phyloP scores from a whole-genome alignment of 1,140 invertebrate genomes.

The Coelopa frigida region DNA sequence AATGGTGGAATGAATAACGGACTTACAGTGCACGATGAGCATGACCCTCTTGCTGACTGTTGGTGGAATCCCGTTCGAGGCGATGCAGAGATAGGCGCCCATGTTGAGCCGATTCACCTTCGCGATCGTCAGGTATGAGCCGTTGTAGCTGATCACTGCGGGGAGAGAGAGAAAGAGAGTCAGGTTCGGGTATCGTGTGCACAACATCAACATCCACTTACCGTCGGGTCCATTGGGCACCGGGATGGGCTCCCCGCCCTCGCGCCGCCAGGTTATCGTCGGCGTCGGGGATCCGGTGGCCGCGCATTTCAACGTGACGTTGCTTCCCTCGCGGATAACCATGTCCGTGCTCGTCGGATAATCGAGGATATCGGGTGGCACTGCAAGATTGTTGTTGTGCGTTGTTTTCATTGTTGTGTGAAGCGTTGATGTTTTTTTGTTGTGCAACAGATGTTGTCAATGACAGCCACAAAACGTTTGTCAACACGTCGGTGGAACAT shows the following conservation, averaged over 20 bases:
- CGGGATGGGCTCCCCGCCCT: slow-evolving; percentile 63
- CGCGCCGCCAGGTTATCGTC: slow-evolving; percentile 73
- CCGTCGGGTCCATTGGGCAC: slow-evolving; percentile 55
- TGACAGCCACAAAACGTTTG: too few species aligned
- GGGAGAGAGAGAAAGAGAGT: too few species aligned
- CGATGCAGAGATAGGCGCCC: slow-evolving; percentile 85
- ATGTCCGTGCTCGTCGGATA: slow-evolving; percentile 79
- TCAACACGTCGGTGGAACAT: too few species aligned
- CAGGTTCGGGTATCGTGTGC: not conserved
- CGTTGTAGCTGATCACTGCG: slow-evolving; percentile 58
- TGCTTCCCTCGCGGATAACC: slow-evolving; percentile 75
- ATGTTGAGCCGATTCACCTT: slow-evolving; percentile 82
- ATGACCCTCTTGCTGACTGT: slow-evolving; percentile 81
- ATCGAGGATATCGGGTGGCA: slow-evolving; percentile 80
- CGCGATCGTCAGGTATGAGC: slow-evolving; percentile 65
- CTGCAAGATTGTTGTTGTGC: too few species aligned
- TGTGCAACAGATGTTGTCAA: too few species aligned
- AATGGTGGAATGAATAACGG: too few species aligned
- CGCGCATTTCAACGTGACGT: slow-evolving; percentile 74
- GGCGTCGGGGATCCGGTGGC: slow-evolving; percentile 74
- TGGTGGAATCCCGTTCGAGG: slow-evolving; percentile 76
- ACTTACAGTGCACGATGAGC: slow-evolving; percentile 81
- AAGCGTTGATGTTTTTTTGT: too few species aligned
- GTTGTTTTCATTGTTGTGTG: too few species aligned
- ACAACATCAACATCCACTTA: slow-evolving; percentile 32